Evolutionary conservation across 2,888 invertebrate species (phyloP).

Genomic region (Himalopsyche japonica): DNA sequence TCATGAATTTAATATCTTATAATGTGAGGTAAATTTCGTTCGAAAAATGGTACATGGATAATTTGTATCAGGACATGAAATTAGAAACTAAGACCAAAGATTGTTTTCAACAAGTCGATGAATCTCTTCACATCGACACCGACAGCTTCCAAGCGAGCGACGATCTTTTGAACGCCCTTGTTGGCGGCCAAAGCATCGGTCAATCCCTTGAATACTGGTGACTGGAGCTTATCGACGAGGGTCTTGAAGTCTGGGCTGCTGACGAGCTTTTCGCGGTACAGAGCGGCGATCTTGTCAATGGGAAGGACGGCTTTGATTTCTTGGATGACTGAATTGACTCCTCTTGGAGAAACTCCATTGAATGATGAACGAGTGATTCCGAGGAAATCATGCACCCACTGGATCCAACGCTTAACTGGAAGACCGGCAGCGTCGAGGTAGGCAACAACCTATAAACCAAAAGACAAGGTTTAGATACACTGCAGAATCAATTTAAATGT

Average conservation of each 20-base stretch:
- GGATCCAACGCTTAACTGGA: conserved; percentile 8
- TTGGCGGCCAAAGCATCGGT: background rate
- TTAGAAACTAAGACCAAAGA: background rate
- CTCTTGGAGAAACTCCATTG: background rate
- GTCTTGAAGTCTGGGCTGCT: conserved; percentile 15
- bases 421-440: conserved; percentile 13
- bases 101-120: background rate
- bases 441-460: background rate
- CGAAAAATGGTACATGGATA: too few relatives aligned
- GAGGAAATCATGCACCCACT: background rate
- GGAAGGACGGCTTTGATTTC: conserved; percentile 16
- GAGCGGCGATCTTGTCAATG: background rate
- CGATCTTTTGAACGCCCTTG: background rate
- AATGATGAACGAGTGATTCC: background rate
- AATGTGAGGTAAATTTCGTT: too few relatives aligned
- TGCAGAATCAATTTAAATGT: too few relatives aligned
- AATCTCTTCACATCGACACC: conserved; percentile 4
- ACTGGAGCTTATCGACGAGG: background rate
- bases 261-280: conserved; percentile 3
- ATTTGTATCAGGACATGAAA: too few relatives aligned
- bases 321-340: conserved; percentile 3
- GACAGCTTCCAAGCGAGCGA: background rate
- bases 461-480: too few relatives aligned
- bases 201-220: conserved; percentile 3
- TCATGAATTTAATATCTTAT: too few relatives aligned